Percentiles rank a stretch among this genome's conserved stretches.
Conservation (phyloP, 2,113 vertebrate species). For the Catharus minimus region DNA sequence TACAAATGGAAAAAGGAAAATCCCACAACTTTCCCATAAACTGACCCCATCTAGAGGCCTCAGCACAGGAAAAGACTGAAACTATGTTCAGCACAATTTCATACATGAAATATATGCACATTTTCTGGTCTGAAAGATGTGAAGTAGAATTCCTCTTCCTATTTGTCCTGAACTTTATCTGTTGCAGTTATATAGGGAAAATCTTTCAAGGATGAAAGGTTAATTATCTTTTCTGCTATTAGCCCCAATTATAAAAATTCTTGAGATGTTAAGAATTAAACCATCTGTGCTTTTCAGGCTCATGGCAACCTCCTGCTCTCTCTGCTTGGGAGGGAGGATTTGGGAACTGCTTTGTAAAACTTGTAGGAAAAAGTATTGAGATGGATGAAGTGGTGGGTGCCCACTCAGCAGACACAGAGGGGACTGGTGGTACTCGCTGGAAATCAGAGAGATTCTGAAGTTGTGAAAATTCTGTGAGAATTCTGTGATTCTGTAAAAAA, state of each 20-base stretch:
- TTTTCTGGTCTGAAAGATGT: not conserved
- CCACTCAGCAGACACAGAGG: not conserved
- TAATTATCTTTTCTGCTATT: slow-evolving; percentile 1
- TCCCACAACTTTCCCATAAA: not conserved
- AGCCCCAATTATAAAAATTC: not conserved
- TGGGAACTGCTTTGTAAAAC: not conserved
- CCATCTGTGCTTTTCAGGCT: not conserved
- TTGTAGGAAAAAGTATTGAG: not conserved
- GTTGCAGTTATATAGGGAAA: not conserved
- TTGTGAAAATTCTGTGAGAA: not conserved
- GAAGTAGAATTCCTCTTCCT: not conserved
- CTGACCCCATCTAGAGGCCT: not conserved
- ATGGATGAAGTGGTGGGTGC: not conserved
- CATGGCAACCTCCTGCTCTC: not conserved
- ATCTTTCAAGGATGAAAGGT: not conserved
- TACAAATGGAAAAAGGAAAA: not conserved
- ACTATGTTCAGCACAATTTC: not conserved
- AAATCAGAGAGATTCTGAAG: not conserved
- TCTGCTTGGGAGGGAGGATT: not conserved
- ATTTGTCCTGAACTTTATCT: not conserved
- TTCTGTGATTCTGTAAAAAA: not conserved
- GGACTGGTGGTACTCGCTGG: rapidly evolving
- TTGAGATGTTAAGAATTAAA: not conserved
- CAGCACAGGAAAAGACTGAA: not conserved
- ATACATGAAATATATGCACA: not conserved